Base-by-base conservation (phyloP, 2,888 invertebrate genomes). In the Cabera pusaria region DNA sequence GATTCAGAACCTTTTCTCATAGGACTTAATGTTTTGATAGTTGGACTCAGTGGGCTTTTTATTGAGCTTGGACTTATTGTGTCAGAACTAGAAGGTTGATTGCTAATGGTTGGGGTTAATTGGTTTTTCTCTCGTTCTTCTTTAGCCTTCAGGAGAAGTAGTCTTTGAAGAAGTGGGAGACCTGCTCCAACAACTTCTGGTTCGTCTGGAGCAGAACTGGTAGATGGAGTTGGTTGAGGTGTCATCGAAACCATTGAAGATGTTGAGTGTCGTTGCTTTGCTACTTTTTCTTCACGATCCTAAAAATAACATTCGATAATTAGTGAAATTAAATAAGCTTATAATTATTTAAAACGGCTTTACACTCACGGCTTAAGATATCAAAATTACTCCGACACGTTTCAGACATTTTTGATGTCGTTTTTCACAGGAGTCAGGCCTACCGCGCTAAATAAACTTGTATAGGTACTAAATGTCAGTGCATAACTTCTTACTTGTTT, bases 401-500 rank as follows among this genome's bases (percentile, higher is more conserved):
- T n/a, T n/a, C n/a, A n/a, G n/a, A n/a, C n/a, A n/a, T n/a, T n/a
- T n/a, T n/a, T n/a, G n/a, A n/a, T n/a, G n/a, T n/a, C n/a, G n/a
- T n/a, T n/a, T n/a, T n/a, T n/a, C n/a, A n/a, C n/a, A n/a, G n/a
- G n/a, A n/a, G n/a, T n/a, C n/a, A n/a, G n/a, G n/a, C n/a, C n/a
- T n/a, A n/a, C n/a, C n/a, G n/a, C n/a, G n/a, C n/a, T n/a, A n/a
- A n/a, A n/a, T n/a, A n/a, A n/a, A n/a, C n/a, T n/a, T n/a, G n/a
- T n/a, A n/a, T n/a, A n/a, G n/a, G n/a, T n/a, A n/a, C n/a, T n/a
- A n/a, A n/a, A n/a, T n/a, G n/a, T n/a, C n/a, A n/a, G n/a, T n/a
- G n/a, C n/a, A n/a, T n/a, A n/a, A n/a, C n/a, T n/a, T n/a, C 7
- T 31, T 56, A 93, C 94, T 82, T 96, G 96, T 75, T 96, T 96